Percentiles rank a stretch among this genome's conserved stretches.
Conservation (phyloP, 2,888 invertebrate genomes). For the Timema podura region DNA sequence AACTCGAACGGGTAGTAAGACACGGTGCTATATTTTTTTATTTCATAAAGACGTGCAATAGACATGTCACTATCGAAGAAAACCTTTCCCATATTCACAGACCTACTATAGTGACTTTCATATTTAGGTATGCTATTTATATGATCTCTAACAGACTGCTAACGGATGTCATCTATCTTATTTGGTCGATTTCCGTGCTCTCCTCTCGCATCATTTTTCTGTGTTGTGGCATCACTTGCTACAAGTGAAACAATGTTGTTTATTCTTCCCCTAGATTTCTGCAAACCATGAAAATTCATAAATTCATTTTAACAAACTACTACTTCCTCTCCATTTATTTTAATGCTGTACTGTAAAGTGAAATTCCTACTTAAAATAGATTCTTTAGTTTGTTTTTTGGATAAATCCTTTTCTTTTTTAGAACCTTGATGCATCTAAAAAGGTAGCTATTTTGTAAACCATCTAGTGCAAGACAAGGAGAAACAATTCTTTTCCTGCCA, state of each 20-base stretch:
- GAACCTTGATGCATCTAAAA: neutral
- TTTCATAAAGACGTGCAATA: conserved; percentile 6
- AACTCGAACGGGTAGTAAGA: too few relatives aligned
- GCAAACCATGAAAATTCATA: conserved; percentile 3
- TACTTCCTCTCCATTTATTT: conserved; percentile 9
- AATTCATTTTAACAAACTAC: neutral
- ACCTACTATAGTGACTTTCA: neutral
- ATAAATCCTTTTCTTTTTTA: neutral
- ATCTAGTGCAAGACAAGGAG: neutral
- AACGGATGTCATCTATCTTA: neutral
- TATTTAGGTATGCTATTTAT: conserved; percentile 4
- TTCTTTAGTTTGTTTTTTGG: neutral
- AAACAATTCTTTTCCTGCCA: too few relatives aligned
- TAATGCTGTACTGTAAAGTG: neutral
- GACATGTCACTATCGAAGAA: conserved; percentile 5
- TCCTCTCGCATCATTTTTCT: neutral
- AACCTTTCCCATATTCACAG: neutral
- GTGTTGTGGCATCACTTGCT: neutral
- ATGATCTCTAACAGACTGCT: neutral
- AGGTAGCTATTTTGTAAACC: neutral
- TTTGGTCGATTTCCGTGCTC: neutral
- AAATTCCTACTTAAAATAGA: neutral
- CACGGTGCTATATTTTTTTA: too few relatives aligned
- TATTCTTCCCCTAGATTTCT: neutral
- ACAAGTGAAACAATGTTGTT: neutral